Conservation (phyloP, 2,888 invertebrate genomes). For the Ochlodes sylvanus region DNA sequence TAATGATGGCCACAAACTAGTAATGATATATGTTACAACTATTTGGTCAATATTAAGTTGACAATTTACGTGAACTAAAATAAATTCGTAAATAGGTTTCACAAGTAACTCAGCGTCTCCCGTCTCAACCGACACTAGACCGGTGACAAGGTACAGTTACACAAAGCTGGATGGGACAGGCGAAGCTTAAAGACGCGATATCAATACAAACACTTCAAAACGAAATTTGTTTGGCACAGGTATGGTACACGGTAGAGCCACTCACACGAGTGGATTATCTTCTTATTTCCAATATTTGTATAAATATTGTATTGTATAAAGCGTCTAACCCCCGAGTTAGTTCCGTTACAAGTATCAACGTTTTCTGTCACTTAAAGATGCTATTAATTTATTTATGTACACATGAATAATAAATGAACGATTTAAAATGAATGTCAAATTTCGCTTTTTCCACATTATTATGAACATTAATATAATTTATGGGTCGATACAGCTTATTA, state of each 20-base stretch:
- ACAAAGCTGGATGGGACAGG: conserved; percentile 46
- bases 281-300: no score
- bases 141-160: conserved; percentile 14
- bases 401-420: neutral
- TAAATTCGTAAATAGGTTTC: neutral
- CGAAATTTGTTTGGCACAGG: conserved; percentile 26
- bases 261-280: no score
- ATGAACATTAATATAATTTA: conserved; percentile 17
- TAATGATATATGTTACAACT: no score
- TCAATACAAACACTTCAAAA: conserved; percentile 14
- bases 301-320: no score
- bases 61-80: neutral
- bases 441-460: conserved; percentile 33
- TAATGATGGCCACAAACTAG: no score
- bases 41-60: no score
- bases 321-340: no score
- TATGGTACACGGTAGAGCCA: no score
- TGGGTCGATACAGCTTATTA: conserved; percentile 5
- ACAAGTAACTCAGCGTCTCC: conserved; percentile 23
- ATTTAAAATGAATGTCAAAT: conserved; percentile 16
- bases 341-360: no score
- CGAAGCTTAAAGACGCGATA: conserved; percentile 48
- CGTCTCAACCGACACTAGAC: conserved; percentile 15
- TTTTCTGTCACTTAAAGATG: neutral
- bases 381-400: no score